These are phyloP conservation scores for Merodon equestris DNA, from an alignment of 2,888 invertebrate species.

Conservation along the genomic window DNA sequence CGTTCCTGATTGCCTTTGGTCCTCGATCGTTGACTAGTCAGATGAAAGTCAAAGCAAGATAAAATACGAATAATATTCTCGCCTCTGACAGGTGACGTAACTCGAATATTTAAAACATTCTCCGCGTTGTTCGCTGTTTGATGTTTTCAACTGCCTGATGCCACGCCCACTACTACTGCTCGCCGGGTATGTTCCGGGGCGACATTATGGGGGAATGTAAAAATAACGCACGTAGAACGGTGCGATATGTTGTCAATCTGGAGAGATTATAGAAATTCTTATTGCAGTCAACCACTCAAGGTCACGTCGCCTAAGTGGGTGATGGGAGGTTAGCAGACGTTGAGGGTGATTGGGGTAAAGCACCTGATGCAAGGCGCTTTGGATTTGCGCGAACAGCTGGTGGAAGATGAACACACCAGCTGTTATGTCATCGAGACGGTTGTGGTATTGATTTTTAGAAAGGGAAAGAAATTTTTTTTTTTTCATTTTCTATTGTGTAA, in stretches of 20 bases:
- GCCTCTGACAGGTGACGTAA: slow-evolving; percentile 59
- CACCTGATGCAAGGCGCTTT: slow-evolving; percentile 30
- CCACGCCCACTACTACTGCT: slow-evolving; percentile 47
- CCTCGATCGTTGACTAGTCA: too few relatives aligned
- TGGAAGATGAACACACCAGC: slow-evolving; percentile 8
- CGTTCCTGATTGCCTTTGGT: neutral
- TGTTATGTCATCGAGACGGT: neutral
- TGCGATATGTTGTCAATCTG: slow-evolving; percentile 27
- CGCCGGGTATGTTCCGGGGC: slow-evolving; percentile 6
- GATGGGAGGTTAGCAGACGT: too few relatives aligned
- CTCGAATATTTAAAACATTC: slow-evolving; percentile 38
- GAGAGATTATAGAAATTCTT: slow-evolving; percentile 20
- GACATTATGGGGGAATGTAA: slow-evolving; percentile 11
- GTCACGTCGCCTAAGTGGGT: too few relatives aligned
- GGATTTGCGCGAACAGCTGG: slow-evolving; percentile 19
- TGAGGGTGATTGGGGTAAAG: slow-evolving; percentile 20
- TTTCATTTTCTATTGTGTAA: too few relatives aligned
- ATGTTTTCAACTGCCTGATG: neutral
- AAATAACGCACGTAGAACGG: slow-evolving; percentile 32
- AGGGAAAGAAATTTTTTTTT: too few relatives aligned
- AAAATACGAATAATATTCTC: slow-evolving; percentile 40
- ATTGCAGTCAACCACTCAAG: too few relatives aligned
- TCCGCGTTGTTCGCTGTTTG: neutral
- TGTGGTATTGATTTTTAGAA: too few relatives aligned
- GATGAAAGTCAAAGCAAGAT: slow-evolving; percentile 1